Percentiles rank a stretch among this genome's conserved stretches.
phyloP scores from a whole-genome alignment of 2,797 vertebrate genomes.

The Paratrypauchen microcephalus region DNA sequence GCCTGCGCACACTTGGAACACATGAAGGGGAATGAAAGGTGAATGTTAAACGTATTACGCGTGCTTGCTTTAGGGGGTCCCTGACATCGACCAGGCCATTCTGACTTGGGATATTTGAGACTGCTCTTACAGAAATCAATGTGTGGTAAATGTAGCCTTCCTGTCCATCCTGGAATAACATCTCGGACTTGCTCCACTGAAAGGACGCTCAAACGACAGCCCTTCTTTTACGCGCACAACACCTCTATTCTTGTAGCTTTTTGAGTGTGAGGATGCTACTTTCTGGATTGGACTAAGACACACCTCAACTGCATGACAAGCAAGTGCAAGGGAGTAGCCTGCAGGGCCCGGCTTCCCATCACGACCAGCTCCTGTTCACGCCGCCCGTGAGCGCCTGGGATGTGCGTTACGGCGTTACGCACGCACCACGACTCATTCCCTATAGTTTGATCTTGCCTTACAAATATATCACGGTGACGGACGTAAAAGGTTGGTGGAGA shows the following conservation, averaged over 20 bases:
- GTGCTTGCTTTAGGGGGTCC: conserved; percentile 42
- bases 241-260: conserved; percentile 16
- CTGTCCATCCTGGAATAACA: conserved; percentile 43
- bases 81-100: conserved; percentile 63
- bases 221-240: conserved; percentile 17
- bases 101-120: conserved; percentile 69
- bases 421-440: conserved; percentile 55
- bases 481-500: conserved; percentile 3
- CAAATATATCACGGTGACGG: conserved; percentile 1
- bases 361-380: conserved; percentile 49
- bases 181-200: conserved; percentile 32
- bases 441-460: conserved; percentile 58
- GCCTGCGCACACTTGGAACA: conserved; percentile 32
- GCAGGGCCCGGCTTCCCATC: conserved; percentile 66
- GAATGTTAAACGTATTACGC: not conserved
- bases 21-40: conserved; percentile 12
- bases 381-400: conserved; percentile 45
- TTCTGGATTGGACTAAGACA: conserved; percentile 16
- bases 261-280: conserved; percentile 36
- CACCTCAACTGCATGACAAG: conserved; percentile 51
- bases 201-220: conserved; percentile 26
- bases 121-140: conserved; percentile 64
- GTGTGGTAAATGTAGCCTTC: conserved; percentile 51
- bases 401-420: conserved; percentile 65
- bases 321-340: conserved; percentile 73